These are phyloP conservation scores for Neoniphon sammara DNA, from an alignment of 2,797 vertebrate species.

Conservation along the genomic window DNA sequence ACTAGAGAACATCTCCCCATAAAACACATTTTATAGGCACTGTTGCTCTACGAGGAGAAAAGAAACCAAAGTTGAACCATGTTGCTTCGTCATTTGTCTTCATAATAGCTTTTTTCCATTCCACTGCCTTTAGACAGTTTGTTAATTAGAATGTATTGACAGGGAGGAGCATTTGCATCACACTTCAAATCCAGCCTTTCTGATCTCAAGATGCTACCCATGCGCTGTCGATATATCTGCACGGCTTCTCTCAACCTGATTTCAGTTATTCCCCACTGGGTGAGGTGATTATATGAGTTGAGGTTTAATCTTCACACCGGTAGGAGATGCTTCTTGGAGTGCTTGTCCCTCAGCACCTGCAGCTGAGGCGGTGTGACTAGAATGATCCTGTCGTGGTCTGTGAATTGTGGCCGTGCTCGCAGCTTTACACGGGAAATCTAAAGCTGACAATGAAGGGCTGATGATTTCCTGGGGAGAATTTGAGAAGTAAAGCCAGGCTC, in stretches of 20 bases:
- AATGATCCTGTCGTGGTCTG: slow-evolving; percentile 17
- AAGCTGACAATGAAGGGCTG: slow-evolving; percentile 24
- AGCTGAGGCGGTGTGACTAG: slow-evolving; percentile 17
- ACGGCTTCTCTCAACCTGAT: slow-evolving; percentile 39
- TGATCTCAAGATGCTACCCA: slow-evolving; percentile 16
- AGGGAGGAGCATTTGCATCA: slow-evolving; percentile 35
- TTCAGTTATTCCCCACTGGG: slow-evolving; percentile 34
- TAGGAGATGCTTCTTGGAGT: slow-evolving; percentile 24
- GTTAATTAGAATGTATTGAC: slow-evolving; percentile 60
- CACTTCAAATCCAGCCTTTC: slow-evolving; percentile 44
- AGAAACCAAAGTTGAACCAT: slow-evolving; percentile 13
- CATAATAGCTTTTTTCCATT: slow-evolving; percentile 37
- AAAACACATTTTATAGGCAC: slow-evolving; percentile 19
- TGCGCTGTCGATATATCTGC: slow-evolving; percentile 27
- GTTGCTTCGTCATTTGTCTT: slow-evolving; percentile 43
- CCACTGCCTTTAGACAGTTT: slow-evolving; percentile 31
- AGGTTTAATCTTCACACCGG: slow-evolving; percentile 48
- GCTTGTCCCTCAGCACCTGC: slow-evolving; percentile 15
- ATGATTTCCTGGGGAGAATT: slow-evolving; percentile 22
- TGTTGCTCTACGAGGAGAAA: slow-evolving; percentile 2
- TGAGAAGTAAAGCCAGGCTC: neutral
- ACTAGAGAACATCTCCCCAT: neutral
- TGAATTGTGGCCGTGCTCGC: neutral
- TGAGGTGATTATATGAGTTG: slow-evolving; percentile 52
- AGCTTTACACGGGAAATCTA: neutral